Base-by-base conservation (phyloP, 2,797 vertebrate species). In the Thripadectes ignobilis region DNA sequence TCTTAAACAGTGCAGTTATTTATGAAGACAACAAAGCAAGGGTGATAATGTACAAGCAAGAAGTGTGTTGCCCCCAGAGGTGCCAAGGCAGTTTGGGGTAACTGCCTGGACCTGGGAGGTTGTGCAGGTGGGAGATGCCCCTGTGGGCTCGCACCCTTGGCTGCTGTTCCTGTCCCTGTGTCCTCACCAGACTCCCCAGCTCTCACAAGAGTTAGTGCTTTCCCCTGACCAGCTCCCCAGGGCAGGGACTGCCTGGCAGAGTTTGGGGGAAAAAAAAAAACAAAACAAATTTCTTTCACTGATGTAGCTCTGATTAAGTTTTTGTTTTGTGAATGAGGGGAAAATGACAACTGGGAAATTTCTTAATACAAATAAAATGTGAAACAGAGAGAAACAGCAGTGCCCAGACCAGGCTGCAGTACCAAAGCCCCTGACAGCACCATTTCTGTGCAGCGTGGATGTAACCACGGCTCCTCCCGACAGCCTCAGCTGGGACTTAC, bases 101-200 rank as follows among this genome's bases (percentile, higher is more conserved):
- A 1, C 34, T 26, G 13, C 2, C 57, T 26, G 45, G 15, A 12
- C 46, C 2, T 0, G 1, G 1, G 18, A 6, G 15, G 57, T 10
- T 32, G 11, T 1, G 9, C 12, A 10, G 48, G 3, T 0, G 63
- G 22, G 3, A 1, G 32, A 17, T 52, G 34, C n/a, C 51, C 57
- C 34, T 3, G 5, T 7, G 7, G 30, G 21, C 24, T 27, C 10
- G 1, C 3, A 23, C 9, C 0, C 27, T 16, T 18, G 7, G 13
- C 49, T n/a, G 48, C 6, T 26, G 21, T 26, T 7, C 51, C 67
- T 26, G 20, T 4, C 20, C 15, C 68, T 5, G 4, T 1, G 49
- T 4, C 36, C 63, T 14, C 23, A 1, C 4, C 7, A 2, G 5
- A 23, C 20, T 48, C 23, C 21, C 57, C 43, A 30, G 0, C 29